Evolutionary conservation across 2,888 invertebrate species (phyloP), one percentile per base, ranked within the genome.

Genomic region (Meganola albula): DNA sequence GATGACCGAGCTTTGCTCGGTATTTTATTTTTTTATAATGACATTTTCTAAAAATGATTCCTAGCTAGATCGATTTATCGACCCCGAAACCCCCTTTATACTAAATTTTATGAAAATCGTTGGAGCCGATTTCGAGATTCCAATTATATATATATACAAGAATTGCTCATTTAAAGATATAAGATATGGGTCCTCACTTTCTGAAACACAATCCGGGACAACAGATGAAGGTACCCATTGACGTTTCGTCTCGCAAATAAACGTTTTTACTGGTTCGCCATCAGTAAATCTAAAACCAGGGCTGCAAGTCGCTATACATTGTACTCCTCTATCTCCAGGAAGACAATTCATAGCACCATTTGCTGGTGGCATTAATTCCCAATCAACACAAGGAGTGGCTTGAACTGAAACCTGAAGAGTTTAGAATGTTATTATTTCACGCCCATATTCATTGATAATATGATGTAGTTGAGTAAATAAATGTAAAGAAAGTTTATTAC

Each of bases 151-250:
- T n/a, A n/a, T n/a, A n/a, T n/a, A n/a, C n/a, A n/a, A n/a, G n/a
- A n/a, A n/a, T n/a, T n/a, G n/a, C n/a, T n/a, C n/a, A n/a, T n/a
- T 6, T 5, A 12, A n/a, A n/a, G n/a, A n/a, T n/a, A n/a, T n/a
- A n/a, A n/a, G n/a, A n/a, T n/a, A n/a, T n/a, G n/a, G n/a, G 21
- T 36, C 73, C 84, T 71, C 72, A 93, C 93, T 94, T 88, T 96
- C 96, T 2, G 96, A 96, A 11, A 98, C 97, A 74, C 98, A 98
- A 62, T 97, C 96, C 0, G 97, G 97, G 11, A 97, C 96, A 26
- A 97, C 93, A 5, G 94, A 93, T 1, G 92, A 90, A 1, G 98
- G 97, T 6, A 90, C 88, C 97, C 97, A 97, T 37, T 92, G 88
- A 27, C 92, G 90, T 52, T 92, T 92, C 0, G 90, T 89, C 67